These are phyloP conservation scores for Glandiceps talaboti DNA, from an alignment of 53 echinoderm and acorn worm genomes.

Conservation along the genomic window DNA sequence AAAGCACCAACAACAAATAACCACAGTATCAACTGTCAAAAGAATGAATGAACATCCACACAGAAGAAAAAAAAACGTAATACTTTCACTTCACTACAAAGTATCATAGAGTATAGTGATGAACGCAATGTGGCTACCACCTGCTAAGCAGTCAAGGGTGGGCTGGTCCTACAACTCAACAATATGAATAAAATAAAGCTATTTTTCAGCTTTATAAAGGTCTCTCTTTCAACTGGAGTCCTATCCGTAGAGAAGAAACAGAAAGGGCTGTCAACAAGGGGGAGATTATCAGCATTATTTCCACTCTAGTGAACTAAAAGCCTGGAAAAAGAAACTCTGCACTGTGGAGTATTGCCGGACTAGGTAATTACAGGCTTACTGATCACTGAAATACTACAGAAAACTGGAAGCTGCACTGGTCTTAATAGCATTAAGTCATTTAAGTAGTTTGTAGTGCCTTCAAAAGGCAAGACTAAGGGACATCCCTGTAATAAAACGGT, in stretches of 20 bases:
- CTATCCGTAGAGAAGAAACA: background rate
- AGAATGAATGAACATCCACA: too few relatives aligned
- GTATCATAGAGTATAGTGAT: background rate
- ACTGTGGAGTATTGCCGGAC: background rate
- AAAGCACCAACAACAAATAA: too few relatives aligned
- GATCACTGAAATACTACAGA: background rate
- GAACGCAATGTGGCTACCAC: background rate
- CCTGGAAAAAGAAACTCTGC: background rate
- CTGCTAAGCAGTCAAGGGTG: background rate
- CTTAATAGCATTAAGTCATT: background rate
- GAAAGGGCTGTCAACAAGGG: background rate
- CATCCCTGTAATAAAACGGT: constrained; percentile 24
- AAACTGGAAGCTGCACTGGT: background rate
- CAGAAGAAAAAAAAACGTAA: too few relatives aligned
- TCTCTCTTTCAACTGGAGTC: background rate
- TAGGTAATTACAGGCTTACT: background rate
- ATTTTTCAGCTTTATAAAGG: background rate
- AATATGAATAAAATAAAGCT: background rate
- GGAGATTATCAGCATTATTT: background rate
- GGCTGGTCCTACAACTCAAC: background rate
- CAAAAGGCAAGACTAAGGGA: constrained; percentile 8
- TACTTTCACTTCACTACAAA: too few relatives aligned
- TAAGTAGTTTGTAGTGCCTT: background rate
- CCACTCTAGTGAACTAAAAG: background rate
- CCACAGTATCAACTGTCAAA: too few relatives aligned